phyloP scores from a whole-genome alignment of 2,797 vertebrate species.

The Hemitrygon akajei region DNA sequence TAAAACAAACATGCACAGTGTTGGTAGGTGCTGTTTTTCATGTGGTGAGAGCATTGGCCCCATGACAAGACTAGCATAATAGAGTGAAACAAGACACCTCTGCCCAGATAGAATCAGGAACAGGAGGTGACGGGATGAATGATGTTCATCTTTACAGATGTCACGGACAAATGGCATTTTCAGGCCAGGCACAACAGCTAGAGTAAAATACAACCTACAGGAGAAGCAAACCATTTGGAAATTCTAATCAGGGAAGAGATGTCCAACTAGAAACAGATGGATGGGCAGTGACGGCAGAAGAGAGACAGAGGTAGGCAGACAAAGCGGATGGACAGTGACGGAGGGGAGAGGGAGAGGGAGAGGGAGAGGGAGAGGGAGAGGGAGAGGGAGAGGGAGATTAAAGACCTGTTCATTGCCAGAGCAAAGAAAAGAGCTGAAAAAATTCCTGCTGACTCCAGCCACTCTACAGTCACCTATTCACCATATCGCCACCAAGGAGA shows the following conservation, averaged over 20 bases:
- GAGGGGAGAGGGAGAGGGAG: not conserved
- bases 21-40: not conserved
- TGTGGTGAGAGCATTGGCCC: not conserved
- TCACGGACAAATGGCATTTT: not conserved
- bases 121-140: not conserved
- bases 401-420: not conserved
- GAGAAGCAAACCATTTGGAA: not conserved
- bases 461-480: too few species aligned
- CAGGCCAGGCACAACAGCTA: not conserved
- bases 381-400: too few species aligned
- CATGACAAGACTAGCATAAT: too few species aligned
- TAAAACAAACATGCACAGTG: not conserved
- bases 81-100: too few species aligned
- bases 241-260: not conserved
- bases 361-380: too few species aligned
- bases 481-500: too few species aligned
- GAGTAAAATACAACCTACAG: not conserved
- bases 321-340: not conserved
- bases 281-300: not conserved
- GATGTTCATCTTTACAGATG: not conserved
- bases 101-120: not conserved
- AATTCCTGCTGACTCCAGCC: too few species aligned
- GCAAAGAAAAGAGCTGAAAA: too few species aligned
- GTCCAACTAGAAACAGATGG: constrained; percentile 10
- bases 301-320: not conserved